These are phyloP conservation scores for Anoplopoma fimbria DNA, from an alignment of 2,113 vertebrate species.

Conservation along the genomic window DNA sequence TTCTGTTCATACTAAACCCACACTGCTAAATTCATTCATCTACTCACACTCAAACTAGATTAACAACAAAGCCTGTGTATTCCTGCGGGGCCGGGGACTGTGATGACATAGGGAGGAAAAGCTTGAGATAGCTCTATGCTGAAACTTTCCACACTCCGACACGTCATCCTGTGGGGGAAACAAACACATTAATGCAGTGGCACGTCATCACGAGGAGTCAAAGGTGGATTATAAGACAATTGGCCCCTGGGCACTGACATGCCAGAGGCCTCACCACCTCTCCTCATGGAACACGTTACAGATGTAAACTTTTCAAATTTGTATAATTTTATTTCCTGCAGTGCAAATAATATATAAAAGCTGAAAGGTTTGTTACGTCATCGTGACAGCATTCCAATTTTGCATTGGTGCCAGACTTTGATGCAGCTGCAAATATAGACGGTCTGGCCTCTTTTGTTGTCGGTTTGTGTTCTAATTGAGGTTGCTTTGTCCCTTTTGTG, in stretches of 20 bases:
- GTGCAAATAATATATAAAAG: not conserved
- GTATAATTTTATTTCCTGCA: not conserved
- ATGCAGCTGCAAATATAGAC: too few relatives aligned
- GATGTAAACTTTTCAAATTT: too few relatives aligned
- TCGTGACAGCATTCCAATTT: not conserved
- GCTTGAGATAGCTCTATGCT: not conserved
- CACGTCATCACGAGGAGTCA: slow-evolving; percentile 20
- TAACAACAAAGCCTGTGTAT: slow-evolving; percentile 55
- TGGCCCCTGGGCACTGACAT: too few relatives aligned
- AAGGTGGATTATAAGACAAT: not conserved
- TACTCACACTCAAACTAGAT: slow-evolving; percentile 39
- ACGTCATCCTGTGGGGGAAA: slow-evolving; percentile 14
- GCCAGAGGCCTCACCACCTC: too few relatives aligned
- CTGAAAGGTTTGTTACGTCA: not conserved
- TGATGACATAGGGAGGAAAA: slow-evolving; percentile 31
- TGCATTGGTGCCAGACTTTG: too few relatives aligned
- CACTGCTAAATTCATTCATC: slow-evolving; percentile 38
- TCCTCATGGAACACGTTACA: not conserved
- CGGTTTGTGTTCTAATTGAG: too few relatives aligned
- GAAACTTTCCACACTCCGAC: slow-evolving; percentile 14
- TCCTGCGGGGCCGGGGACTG: slow-evolving; percentile 23
- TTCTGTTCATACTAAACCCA: slow-evolving; percentile 16
- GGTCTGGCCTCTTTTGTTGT: too few relatives aligned
- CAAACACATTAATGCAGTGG: slow-evolving; percentile 33
- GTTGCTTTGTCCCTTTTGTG: too few relatives aligned